Percentiles rank a stretch among this genome's conserved stretches.
Conservation (phyloP, 2,888 invertebrate genomes). For the Standfussiana lucernea region DNA sequence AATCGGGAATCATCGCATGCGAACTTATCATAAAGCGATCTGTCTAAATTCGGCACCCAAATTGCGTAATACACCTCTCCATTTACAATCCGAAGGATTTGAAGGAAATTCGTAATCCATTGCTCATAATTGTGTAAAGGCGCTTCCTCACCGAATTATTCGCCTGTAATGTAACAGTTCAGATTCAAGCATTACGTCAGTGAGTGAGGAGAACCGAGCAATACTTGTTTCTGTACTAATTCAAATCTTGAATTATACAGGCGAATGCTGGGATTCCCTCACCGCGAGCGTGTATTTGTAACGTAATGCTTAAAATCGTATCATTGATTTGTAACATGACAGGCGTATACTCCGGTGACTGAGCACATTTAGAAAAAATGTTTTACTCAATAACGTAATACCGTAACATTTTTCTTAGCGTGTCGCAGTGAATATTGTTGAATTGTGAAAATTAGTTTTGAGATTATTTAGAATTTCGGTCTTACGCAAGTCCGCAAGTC, state of each 20-base stretch:
- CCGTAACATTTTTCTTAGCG: not conserved
- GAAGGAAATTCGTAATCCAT: not conserved
- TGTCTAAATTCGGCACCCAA: not conserved
- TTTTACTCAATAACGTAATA: too few relatives aligned
- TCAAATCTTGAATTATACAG: not conserved
- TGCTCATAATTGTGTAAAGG: not conserved
- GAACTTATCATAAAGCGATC: not conserved
- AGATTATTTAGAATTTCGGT: too few relatives aligned
- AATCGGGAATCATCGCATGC: too few relatives aligned
- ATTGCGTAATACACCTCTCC: not conserved
- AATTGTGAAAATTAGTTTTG: not conserved
- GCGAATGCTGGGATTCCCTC: not conserved
- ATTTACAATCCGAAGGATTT: not conserved
- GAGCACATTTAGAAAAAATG: too few relatives aligned
- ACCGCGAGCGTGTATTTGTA: not conserved
- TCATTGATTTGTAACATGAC: not conserved
- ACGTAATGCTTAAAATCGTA: not conserved
- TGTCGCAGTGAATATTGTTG: not conserved
- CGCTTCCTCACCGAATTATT: not conserved
- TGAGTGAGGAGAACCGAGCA: not conserved
- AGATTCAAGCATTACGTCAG: not conserved
- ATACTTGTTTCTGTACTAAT: not conserved
- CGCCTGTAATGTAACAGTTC: not conserved
- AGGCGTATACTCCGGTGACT: not conserved
- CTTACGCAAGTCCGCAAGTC: not conserved